Percentiles rank a stretch among this genome's conserved stretches.
phyloP scores from a whole-genome alignment of 64 coral and sea anemone species.

The Acropora yongei region DNA sequence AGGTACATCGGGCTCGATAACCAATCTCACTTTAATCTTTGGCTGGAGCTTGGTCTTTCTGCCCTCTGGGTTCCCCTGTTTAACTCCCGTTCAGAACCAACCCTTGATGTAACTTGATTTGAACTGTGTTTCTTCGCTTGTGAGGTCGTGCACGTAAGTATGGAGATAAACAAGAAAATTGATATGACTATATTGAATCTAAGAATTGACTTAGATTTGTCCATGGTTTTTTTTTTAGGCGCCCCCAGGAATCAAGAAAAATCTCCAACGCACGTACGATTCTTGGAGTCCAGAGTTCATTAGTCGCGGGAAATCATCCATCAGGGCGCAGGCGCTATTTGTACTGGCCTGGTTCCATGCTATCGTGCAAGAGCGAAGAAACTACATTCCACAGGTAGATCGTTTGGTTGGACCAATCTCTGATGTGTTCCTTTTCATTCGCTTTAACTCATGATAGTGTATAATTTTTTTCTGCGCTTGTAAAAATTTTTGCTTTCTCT shows the following conservation, averaged over 20 bases:
- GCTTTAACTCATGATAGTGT: not conserved
- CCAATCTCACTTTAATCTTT: too few species aligned
- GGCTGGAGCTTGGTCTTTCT: too few species aligned
- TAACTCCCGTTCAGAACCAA: too few species aligned
- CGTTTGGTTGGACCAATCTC: not conserved
- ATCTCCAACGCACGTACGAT: conserved; percentile 94
- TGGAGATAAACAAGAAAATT: too few species aligned
- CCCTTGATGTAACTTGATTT: too few species aligned
- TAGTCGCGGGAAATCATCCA: conserved; percentile 85
- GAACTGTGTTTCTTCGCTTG: too few species aligned
- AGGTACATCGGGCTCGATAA: too few species aligned
- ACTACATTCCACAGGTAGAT: conserved; percentile 94
- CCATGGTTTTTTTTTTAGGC: conserved; percentile 41
- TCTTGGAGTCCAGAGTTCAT: conserved; percentile 95
- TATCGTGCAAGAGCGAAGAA: conserved; percentile 91
- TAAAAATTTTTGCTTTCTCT: not conserved
- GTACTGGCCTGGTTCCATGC: conserved; percentile 99
- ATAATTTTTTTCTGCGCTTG: not conserved
- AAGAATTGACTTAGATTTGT: too few species aligned
- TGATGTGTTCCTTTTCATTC: not conserved
- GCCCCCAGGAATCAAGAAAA: conserved; percentile 97
- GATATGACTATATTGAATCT: too few species aligned
- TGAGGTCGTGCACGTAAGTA: too few species aligned
- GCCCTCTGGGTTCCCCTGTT: too few species aligned
- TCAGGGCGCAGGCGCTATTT: conserved; percentile 96